These are phyloP conservation scores for Chauna torquata DNA, from an alignment of 2,113 vertebrate genomes.

Conservation along the genomic window DNA sequence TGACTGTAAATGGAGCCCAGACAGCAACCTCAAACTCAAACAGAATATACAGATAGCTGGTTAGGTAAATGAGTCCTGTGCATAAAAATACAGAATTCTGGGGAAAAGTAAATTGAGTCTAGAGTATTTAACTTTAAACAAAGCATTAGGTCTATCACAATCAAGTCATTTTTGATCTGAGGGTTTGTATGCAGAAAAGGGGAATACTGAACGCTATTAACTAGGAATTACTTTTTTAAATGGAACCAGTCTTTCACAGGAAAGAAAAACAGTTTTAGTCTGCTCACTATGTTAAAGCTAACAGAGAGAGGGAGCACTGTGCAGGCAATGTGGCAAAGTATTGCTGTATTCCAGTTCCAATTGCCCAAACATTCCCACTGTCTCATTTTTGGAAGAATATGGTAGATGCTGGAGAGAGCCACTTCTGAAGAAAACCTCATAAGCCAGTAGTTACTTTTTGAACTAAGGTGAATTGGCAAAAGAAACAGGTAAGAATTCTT, in stretches of 20 bases:
- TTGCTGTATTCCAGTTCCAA: neutral
- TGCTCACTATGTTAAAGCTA: neutral
- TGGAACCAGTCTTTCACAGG: neutral
- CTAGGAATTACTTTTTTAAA: neutral
- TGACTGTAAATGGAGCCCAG: neutral
- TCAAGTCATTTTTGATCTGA: neutral
- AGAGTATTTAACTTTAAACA: neutral
- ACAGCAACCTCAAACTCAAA: neutral
- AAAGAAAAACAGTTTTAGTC: neutral
- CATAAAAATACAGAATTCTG: neutral
- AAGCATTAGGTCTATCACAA: neutral
- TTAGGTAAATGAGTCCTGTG: neutral
- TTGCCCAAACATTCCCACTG: neutral
- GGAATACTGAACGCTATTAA: neutral
- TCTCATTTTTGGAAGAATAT: neutral
- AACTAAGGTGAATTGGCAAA: neutral
- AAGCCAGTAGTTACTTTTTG: neutral
- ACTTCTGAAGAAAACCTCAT: neutral
- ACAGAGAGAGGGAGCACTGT: neutral
- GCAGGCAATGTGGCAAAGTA: neutral
- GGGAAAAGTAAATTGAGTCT: neutral
- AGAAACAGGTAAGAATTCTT: neutral
- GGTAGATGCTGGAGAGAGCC: neutral
- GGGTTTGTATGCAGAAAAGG: neutral
- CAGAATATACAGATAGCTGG: neutral